phyloP scores from a whole-genome alignment of 2,113 vertebrate species.

The Cyanistes caeruleus region DNA sequence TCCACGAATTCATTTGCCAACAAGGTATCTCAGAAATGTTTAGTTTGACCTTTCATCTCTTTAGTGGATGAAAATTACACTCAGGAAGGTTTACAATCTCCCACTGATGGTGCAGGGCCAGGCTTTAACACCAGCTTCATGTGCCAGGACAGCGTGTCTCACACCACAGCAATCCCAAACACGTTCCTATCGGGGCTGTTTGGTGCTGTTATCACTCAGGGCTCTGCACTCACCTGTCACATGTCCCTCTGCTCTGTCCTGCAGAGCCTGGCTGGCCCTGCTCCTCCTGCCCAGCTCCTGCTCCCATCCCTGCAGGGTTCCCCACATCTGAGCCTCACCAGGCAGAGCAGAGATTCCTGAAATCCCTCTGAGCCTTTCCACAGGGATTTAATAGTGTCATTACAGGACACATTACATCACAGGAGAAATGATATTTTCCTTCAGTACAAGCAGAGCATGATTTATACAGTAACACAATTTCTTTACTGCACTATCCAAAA shows the following conservation, averaged over 20 bases:
- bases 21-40: background rate
- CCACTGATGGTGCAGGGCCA: background rate
- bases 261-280: background rate
- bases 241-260: background rate
- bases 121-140: background rate
- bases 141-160: background rate
- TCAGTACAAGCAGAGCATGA: background rate
- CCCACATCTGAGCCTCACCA: background rate
- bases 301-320: background rate
- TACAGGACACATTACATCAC: background rate
- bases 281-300: background rate
- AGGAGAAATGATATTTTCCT: background rate
- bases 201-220: background rate
- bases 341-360: background rate
- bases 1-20: background rate
- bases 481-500: background rate
- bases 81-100: background rate
- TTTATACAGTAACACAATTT: background rate
- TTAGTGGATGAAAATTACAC: background rate
- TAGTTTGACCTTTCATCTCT: background rate
- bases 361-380: background rate
- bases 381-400: background rate
- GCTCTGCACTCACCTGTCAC: background rate
- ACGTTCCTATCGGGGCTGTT: background rate
- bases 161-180: background rate